Conservation (phyloP, 2,797 vertebrate species). For the Spea hammondii region DNA sequence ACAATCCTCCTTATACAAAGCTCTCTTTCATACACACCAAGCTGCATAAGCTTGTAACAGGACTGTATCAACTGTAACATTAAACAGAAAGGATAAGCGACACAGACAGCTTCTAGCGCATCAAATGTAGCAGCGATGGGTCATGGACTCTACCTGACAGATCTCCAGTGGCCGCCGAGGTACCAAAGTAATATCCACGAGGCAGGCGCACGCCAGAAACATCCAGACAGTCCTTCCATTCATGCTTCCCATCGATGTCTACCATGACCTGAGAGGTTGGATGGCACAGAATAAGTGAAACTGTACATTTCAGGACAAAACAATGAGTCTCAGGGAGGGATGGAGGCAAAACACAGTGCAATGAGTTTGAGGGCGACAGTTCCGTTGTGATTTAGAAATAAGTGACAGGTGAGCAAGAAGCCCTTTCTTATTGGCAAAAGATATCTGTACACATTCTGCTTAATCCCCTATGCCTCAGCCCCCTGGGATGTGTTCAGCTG, state of each 20-base stretch:
- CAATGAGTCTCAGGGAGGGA: not conserved
- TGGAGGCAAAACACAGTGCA: not conserved
- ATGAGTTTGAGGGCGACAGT: too few species aligned
- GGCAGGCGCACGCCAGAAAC: slow-evolving; percentile 85
- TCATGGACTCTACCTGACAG: slow-evolving; percentile 78
- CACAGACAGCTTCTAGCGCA: too few species aligned
- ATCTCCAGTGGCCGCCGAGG: slow-evolving; percentile 87
- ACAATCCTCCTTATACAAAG: too few species aligned
- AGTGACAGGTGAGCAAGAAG: not conserved
- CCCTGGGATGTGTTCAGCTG: too few species aligned
- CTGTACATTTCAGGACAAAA: not conserved
- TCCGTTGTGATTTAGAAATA: not conserved
- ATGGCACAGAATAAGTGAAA: not conserved
- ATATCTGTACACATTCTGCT: too few species aligned
- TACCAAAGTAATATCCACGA: slow-evolving; percentile 87
- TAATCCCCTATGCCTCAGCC: too few species aligned
- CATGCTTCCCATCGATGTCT: slow-evolving; percentile 90
- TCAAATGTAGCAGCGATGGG: too few species aligned
- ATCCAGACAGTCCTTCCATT: slow-evolving; percentile 95
- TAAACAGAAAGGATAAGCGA: too few species aligned
- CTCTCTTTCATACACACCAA: too few species aligned
- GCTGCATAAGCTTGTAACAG: too few species aligned
- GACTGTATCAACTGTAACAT: too few species aligned
- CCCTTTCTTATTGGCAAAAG: too few species aligned
- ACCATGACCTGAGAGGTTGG: slow-evolving; percentile 75